These are phyloP conservation scores for Rutilus rutilus DNA, from an alignment of 2,113 vertebrate species.

Conservation along the genomic window DNA sequence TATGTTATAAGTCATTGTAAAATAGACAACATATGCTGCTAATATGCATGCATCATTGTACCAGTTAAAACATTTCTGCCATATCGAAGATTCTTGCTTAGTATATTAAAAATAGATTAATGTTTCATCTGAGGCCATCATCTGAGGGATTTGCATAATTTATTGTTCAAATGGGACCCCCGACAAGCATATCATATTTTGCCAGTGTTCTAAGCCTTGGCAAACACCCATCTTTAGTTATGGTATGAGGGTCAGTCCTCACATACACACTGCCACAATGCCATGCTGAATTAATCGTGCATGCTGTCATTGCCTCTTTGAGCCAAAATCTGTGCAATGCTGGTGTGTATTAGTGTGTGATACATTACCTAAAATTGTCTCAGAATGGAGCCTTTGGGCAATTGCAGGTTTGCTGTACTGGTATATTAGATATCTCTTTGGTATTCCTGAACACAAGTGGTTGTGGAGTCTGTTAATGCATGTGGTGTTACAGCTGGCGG, in stretches of 20 bases:
- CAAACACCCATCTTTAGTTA: constrained; percentile 16
- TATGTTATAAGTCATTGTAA: neutral
- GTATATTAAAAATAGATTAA: neutral
- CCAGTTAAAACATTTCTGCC: neutral
- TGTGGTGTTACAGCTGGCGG: neutral
- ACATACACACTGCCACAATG: neutral
- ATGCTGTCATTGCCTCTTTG: constrained; percentile 12
- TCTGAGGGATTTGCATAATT: constrained; percentile 34
- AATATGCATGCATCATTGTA: neutral
- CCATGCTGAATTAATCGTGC: constrained; percentile 32
- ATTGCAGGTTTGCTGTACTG: neutral
- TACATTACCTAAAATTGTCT: neutral
- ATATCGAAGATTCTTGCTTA: neutral
- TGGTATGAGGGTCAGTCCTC: constrained; percentile 21
- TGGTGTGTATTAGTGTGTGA: neutral
- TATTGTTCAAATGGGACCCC: constrained; percentile 25
- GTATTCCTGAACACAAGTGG: neutral
- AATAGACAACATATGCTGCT: neutral
- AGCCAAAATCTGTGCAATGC: constrained; percentile 3
- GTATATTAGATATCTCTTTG: neutral
- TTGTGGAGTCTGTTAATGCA: constrained; percentile 20
- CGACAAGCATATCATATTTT: constrained; percentile 6
- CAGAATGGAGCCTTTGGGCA: neutral
- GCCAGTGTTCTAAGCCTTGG: constrained; percentile 20
- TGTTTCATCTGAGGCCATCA: neutral